Evolutionary conservation across 2,797 vertebrate genomes (phyloP), one percentile per base, ranked within the genome.

Genomic region (Fistularia tabacaria): DNA sequence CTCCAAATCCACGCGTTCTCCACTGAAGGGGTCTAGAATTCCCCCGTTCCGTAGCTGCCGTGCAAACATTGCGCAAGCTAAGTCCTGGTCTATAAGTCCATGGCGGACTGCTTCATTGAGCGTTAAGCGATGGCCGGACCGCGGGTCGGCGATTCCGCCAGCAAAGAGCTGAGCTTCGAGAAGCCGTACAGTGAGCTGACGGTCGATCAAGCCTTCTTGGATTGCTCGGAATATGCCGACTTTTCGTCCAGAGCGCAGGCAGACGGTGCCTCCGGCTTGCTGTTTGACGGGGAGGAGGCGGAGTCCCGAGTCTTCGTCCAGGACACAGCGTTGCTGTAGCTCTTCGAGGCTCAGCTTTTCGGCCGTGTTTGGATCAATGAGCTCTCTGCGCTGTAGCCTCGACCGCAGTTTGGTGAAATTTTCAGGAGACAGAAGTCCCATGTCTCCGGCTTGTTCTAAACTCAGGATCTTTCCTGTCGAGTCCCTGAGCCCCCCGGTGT

Each of bases 111-210:
- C 94, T 57, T 95, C 93, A 0, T 90, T 82, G 45, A 95, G 79
- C 0, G 89, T 93, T 61, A 98, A 83, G 36, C 93, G 89, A 65
- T 94, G 94, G 12, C 94, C 93, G 1, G 94, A 94, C 50, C 93
- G 90, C 10, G 94, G 93, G 75, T 99, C 97, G 14, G 83, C 84
- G 37, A 99, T 95, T 64, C 96, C 97, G 11, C 97, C 96, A 7
- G 96, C 94, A 81, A 95, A 93, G 38, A 99, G 90, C n/a, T 98
- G 96, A 53, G 93, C 90, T 88, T 98, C 97, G 50, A 98, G 85
- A 44, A 98, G 71, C 64, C 93, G 88, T 49, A 92, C 58, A 0
- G 87, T 88, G 1, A 93, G 93, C 61, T 95, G 87, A 0, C 89
- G 89, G 66, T 98, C 97, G 47, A 96, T 92, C 40, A 98, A 84